Conservation (phyloP, 1,140 invertebrate genomes). For the Papilio polytes region DNA sequence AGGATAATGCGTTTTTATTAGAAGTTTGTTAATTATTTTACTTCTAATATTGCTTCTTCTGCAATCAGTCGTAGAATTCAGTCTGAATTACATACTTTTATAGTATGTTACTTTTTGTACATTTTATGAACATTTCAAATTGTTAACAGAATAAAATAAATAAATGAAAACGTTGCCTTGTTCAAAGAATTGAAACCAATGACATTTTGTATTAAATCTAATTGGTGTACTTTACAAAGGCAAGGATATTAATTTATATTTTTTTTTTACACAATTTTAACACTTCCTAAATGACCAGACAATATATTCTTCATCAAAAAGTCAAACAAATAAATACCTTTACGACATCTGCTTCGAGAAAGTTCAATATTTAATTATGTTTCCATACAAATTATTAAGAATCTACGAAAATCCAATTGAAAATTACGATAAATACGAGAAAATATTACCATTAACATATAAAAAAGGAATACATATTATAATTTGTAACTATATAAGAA, state of each 20-base stretch:
- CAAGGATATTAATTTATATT: background rate
- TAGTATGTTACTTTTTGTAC: background rate
- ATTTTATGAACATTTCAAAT: slow-evolving; percentile 24
- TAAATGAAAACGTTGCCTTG: background rate
- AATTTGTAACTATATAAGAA: background rate
- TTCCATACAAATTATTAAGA: background rate
- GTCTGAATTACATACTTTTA: slow-evolving; percentile 64
- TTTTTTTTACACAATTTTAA: slow-evolving; percentile 5
- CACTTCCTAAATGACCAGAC: background rate
- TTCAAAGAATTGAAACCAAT: background rate
- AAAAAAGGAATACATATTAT: background rate
- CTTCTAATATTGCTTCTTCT: slow-evolving; percentile 81
- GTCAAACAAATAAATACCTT: background rate
- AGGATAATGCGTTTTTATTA: slow-evolving; percentile 37
- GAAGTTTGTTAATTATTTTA: slow-evolving; percentile 40
- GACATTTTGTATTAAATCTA: background rate
- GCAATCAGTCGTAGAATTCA: slow-evolving; percentile 79
- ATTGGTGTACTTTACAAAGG: slow-evolving; percentile 33
- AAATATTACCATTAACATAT: background rate
- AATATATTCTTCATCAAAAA: background rate
- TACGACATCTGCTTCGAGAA: no score
- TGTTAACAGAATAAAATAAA: background rate
- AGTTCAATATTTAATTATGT: no score
- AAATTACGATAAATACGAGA: background rate
- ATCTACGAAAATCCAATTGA: background rate